Evolutionary conservation across 1,140 invertebrate species (phyloP), one percentile per base, ranked within the genome.

Genomic region (Drosophila bifasciata): DNA sequence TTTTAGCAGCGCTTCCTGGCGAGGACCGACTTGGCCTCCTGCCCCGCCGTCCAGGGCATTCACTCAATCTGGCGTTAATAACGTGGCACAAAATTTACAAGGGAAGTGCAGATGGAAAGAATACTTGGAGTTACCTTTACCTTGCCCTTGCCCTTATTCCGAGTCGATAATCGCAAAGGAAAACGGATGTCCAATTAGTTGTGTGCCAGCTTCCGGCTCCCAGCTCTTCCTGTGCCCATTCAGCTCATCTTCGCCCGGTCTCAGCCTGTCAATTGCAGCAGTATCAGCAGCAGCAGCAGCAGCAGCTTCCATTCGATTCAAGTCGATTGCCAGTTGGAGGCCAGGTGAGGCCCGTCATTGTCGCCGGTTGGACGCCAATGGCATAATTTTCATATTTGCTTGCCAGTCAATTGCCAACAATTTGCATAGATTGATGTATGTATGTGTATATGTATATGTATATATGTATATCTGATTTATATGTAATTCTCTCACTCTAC

Each of bases 161-260:
- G 21, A 56, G 46, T 55, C 81, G 83, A 83, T 88, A 83, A 88
- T 88, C 79, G 83, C 50, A 77, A 51, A 63, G 83, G 75, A 77
- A 76, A 83, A 88, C 83, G 83, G 83, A 88, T 89, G 83, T 88
- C 83, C 83, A 88, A 88, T 88, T 88, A 88, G 83, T 83, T 88
- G 83, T 88, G 58, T 76, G 78, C 75, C 83, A 79, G 83, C 67
- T 88, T 88, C 83, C 83, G 83, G 83, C 74, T 78, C 73, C 6
- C 23, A 17, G 40, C 15, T 46, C 45, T 21, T 39, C 39, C 23
- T 36, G 19, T 52, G 13, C 41, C 40, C 62, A 55, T 46, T 55
- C 53, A 53, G 74, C 53, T 76, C 43, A 75, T 75, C 64, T 48
- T 67, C 11, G 41, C 15, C 46, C 52, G 67, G 25, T 36, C 28